phyloP scores from a whole-genome alignment of 2,113 vertebrate species.

The Chaetura pelagica region DNA sequence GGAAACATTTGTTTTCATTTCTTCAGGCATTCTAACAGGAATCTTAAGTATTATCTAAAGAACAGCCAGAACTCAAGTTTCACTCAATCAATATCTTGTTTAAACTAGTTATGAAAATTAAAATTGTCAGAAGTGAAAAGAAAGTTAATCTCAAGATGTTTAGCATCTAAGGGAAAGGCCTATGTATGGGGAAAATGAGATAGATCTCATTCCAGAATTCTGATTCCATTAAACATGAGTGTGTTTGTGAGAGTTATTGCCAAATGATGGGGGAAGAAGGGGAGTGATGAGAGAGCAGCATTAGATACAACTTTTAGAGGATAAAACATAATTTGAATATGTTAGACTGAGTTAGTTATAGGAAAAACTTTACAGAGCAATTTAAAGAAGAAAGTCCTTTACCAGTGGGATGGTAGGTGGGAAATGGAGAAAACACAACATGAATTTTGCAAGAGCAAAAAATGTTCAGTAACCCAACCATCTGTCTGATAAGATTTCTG shows the following conservation, averaged over 20 bases:
- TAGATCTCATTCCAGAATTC: background rate
- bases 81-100: background rate
- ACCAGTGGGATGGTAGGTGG: background rate
- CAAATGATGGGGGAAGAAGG: background rate
- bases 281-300: background rate
- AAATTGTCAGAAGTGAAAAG: background rate
- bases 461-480: background rate
- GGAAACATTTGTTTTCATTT: background rate
- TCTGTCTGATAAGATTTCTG: background rate
- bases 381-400: background rate
- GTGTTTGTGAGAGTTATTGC: background rate
- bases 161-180: background rate
- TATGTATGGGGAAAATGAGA: background rate
- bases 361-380: background rate
- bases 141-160: background rate
- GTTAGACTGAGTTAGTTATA: background rate
- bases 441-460: background rate
- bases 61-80: background rate
- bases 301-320: background rate
- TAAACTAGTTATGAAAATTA: background rate
- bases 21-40: background rate
- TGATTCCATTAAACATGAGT: background rate
- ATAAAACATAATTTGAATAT: background rate
- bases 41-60: background rate
- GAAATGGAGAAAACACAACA: background rate